Evolutionary conservation across 2,797 vertebrate genomes (phyloP).

Genomic region (Sus cebifrons): DNA sequence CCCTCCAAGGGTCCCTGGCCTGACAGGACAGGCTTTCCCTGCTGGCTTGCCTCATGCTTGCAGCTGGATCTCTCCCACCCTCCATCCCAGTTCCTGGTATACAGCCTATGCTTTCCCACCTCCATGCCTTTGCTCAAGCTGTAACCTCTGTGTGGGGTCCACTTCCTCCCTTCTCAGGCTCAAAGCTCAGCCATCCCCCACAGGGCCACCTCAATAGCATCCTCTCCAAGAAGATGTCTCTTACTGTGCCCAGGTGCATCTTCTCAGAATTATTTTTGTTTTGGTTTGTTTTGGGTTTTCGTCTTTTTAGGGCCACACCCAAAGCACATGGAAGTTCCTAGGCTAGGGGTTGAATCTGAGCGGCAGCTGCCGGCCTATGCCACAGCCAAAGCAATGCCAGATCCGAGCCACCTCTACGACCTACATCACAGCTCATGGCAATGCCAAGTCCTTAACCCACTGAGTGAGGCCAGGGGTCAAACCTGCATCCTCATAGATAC

Average conservation of each 20-base stretch:
- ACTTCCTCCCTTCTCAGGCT: not conserved
- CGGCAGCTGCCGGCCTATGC: no score
- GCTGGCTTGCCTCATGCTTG: not conserved
- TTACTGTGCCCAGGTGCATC: not conserved
- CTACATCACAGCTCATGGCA: no score
- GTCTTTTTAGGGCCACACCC: no score
- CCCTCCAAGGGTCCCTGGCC: not conserved
- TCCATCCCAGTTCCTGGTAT: accelerated
- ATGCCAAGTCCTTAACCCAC: no score
- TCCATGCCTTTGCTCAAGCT: not conserved
- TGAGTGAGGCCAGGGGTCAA: no score
- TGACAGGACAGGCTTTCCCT: not conserved
- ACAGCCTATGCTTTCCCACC: not conserved
- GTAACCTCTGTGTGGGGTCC: not conserved
- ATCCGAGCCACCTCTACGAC: no score
- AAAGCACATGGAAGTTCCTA: no score
- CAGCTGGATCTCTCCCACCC: not conserved
- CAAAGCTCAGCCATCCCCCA: not conserved
- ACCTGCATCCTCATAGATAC: no score
- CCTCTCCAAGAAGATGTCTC: not conserved
- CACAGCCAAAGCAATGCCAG: no score
- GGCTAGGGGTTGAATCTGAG: no score
- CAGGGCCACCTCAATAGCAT: not conserved
- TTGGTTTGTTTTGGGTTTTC: no score
- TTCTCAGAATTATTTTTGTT: not conserved